A percentile compares a stretch with the other conserved stretches of the same genome.
Evolutionary conservation across 1,140 invertebrate species (phyloP).

Genomic region (Manduca sexta): DNA sequence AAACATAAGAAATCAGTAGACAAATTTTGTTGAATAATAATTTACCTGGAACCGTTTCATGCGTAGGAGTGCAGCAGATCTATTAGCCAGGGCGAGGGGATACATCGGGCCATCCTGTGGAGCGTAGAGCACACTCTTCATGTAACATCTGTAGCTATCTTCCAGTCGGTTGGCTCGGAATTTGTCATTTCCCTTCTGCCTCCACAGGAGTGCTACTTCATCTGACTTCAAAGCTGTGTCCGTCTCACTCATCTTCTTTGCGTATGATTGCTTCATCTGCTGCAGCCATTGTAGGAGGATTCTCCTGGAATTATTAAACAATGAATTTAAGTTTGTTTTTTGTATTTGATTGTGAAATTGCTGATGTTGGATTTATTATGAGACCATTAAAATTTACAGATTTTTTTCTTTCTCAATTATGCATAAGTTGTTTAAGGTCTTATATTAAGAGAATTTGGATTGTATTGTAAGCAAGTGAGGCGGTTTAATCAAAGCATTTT

Average conservation of each 20-base stretch:
- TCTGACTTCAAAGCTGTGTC: conserved; percentile 53
- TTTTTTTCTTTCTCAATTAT: no score
- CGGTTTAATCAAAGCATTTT: no score
- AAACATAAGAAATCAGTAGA: no score
- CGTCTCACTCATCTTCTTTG: conserved; percentile 34
- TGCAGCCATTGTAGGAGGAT: conserved; percentile 50
- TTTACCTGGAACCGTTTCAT: conserved; percentile 49
- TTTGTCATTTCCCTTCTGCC: conserved; percentile 52
- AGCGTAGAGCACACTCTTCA: conserved; percentile 51
- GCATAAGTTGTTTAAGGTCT: no score
- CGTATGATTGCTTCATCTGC: conserved; percentile 46
- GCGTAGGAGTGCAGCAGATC: conserved; percentile 48
- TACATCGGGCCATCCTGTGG: conserved; percentile 45
- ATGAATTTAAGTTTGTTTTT: conserved; percentile 1
- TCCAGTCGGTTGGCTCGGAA: conserved; percentile 38
- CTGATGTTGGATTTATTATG: no score
- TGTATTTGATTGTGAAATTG: no score
- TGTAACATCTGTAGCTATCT: conserved; percentile 51
- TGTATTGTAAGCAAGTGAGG: no score
- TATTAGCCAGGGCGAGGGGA: conserved; percentile 51
- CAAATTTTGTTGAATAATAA: not conserved
- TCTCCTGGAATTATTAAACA: conserved; percentile 29
- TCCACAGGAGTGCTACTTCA: conserved; percentile 44
- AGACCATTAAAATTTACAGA: no score
- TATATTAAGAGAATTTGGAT: no score